Percentiles rank a stretch among this genome's conserved stretches.
Evolutionary conservation across 1,140 invertebrate genomes (phyloP).

Genomic region (Euborellia annulipes): DNA sequence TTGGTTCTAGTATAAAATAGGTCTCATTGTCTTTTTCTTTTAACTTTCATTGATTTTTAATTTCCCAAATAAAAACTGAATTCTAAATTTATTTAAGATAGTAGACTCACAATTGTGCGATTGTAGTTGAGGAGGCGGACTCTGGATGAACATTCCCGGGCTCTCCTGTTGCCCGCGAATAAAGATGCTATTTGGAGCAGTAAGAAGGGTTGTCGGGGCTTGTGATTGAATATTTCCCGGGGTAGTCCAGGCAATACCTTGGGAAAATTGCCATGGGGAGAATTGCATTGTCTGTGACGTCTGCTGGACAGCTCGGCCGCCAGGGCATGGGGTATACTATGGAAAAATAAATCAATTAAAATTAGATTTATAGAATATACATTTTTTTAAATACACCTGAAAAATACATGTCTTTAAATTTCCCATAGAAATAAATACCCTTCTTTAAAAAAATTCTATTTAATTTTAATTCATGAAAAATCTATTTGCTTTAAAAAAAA

Average conservation of each 20-base stretch:
- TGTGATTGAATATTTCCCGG: conserved; percentile 28
- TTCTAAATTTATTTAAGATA: no score
- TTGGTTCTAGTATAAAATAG: no score
- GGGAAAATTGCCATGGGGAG: conserved; percentile 42
- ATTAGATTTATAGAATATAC: no score
- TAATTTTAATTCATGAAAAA: no score
- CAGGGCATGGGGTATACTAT: conserved; percentile 5
- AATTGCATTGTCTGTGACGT: conserved; percentile 30
- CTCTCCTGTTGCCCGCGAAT: conserved; percentile 66
- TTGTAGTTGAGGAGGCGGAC: conserved; percentile 43
- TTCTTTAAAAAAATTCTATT: no score
- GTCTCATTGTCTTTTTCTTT: no score
- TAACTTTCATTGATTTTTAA: no score
- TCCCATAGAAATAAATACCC: no score
- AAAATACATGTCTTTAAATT: no score
- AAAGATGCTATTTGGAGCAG: conserved; percentile 62
- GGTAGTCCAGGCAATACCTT: conserved; percentile 40
- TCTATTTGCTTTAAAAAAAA: no score
- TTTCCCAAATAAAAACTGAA: no score
- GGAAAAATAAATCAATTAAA: background rate
- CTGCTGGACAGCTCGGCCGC: conserved; percentile 3
- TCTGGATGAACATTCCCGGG: conserved; percentile 70
- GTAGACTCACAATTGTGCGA: conserved; percentile 41
- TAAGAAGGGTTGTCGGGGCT: conserved; percentile 41
- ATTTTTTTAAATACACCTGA: no score